phyloP scores from a whole-genome alignment of 2,113 vertebrate genomes.

The Myotis brandtii region DNA sequence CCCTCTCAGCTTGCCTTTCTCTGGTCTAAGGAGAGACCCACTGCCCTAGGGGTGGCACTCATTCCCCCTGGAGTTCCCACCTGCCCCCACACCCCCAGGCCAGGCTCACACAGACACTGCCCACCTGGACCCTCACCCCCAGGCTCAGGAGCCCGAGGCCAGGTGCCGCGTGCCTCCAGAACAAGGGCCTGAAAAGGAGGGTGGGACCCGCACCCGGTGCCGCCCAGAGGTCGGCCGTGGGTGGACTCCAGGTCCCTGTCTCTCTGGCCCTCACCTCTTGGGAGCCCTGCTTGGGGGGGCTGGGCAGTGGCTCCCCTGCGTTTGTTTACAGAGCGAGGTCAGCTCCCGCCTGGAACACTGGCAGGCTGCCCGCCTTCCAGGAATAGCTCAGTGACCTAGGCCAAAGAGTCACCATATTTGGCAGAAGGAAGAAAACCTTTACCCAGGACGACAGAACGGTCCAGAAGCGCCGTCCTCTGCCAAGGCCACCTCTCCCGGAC shows the following conservation, averaged over 20 bases:
- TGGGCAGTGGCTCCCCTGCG: neutral
- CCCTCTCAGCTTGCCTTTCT: neutral
- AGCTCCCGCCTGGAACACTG: slow-evolving; percentile 57
- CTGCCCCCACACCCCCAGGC: no score
- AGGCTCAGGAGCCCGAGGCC: neutral
- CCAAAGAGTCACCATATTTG: slow-evolving; percentile 72
- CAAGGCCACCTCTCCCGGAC: neutral
- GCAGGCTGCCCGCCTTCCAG: slow-evolving; percentile 67
- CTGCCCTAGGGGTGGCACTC: neutral
- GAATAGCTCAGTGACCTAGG: slow-evolving; percentile 74
- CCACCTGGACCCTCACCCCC: neutral
- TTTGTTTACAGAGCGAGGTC: slow-evolving; percentile 74
- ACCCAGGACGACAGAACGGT: slow-evolving; percentile 21
- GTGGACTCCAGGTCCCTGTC: neutral
- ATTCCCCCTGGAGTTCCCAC: neutral
- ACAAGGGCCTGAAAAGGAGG: neutral
- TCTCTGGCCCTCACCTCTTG: neutral
- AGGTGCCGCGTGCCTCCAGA: neutral
- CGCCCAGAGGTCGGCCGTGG: neutral
- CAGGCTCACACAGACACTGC: neutral
- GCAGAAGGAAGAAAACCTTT: slow-evolving; percentile 60
- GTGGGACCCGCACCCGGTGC: no score
- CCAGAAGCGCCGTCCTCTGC: neutral
- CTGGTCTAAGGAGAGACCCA: neutral
- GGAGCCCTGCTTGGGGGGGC: neutral